Base-by-base conservation (phyloP, 1,140 invertebrate genomes). In the Bombus balteatus region DNA sequence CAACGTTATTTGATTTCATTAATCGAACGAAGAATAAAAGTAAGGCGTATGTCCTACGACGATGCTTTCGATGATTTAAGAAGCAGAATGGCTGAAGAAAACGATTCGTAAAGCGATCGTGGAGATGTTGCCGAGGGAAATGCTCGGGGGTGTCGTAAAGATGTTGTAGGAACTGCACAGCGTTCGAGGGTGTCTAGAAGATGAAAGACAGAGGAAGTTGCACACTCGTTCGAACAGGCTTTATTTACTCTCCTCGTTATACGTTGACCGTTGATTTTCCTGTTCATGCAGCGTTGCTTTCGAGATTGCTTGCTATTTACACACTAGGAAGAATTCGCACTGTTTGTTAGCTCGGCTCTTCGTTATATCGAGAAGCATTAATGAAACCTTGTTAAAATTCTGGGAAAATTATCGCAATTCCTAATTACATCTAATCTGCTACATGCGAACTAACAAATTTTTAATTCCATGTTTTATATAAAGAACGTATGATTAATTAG, bases 141-240 rank as follows among this genome's bases (percentile, higher is more conserved):
- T 68, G 71, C 84, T 81, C 78, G 57, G 37, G 71, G 84, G 78
- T 81, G 59, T 68, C 62, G 79, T 68, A 85, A 85, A 85, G 78
- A 66, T 53, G 59, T 59, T 22, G 53, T 25, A 0, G 28, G 28
- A 70, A 5, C 6, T 34, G 12, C 47, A 8, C 1, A 62, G 8
- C 32, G 57, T 73, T 39, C n/a, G 28, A 65, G 18, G 41, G 32
- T 53, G 15, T 25, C 9, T 13, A 6, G 28, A 5, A 5, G 28
- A 32, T 22, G 18, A 1, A 32, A n/a, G n/a, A 18, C 43, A 53
- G 47, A 72, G 18, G 6, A 25, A 28, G 53, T n/a, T 41, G 72
- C 43, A 28, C 72, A 43, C 41, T 75, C 32, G 47, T 66, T 76
- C 81, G 59, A 41, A 22, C 62, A 43, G 37, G 10, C 43, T 41